Conservation (phyloP, 2,797 vertebrate species). For the Pterois miles region DNA sequence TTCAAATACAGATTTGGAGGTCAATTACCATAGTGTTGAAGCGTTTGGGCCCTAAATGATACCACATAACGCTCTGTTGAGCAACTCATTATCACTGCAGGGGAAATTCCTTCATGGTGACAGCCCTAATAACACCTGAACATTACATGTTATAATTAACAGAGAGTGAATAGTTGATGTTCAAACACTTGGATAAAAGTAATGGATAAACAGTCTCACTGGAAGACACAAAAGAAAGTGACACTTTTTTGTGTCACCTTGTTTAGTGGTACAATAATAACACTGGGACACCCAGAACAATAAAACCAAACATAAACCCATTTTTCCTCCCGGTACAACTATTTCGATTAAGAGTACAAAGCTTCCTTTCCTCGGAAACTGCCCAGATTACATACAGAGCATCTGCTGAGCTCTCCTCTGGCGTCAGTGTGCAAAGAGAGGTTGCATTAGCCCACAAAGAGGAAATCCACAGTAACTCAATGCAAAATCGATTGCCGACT, state of each 20-base stretch:
- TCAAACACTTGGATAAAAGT: background rate
- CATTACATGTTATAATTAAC: background rate
- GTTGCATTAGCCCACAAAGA: slow-evolving; percentile 62
- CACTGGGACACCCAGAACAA: background rate
- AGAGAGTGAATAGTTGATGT: background rate
- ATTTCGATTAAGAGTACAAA: slow-evolving; percentile 4
- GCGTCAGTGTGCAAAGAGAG: slow-evolving; percentile 44
- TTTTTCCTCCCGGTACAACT: background rate
- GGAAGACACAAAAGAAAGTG: slow-evolving; percentile 32
- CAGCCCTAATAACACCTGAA: background rate
- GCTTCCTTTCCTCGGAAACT: slow-evolving; percentile 14
- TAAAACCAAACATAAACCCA: slow-evolving; percentile 7
- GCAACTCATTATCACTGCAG: too few species aligned
- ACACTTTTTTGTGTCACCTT: slow-evolving; percentile 13
- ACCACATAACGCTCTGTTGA: too few species aligned
- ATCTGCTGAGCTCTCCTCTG: slow-evolving; percentile 13
- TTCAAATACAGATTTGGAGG: too few species aligned
- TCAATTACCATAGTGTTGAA: too few species aligned
- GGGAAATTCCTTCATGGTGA: too few species aligned
- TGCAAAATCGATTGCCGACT: slow-evolving; percentile 77
- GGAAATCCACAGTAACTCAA: slow-evolving; percentile 73
- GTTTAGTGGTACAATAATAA: background rate
- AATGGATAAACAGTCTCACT: background rate
- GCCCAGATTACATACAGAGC: slow-evolving; percentile 11
- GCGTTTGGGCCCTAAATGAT: too few species aligned